Base-by-base conservation (phyloP, 2,113 vertebrate species). In the Merops nubicus region DNA sequence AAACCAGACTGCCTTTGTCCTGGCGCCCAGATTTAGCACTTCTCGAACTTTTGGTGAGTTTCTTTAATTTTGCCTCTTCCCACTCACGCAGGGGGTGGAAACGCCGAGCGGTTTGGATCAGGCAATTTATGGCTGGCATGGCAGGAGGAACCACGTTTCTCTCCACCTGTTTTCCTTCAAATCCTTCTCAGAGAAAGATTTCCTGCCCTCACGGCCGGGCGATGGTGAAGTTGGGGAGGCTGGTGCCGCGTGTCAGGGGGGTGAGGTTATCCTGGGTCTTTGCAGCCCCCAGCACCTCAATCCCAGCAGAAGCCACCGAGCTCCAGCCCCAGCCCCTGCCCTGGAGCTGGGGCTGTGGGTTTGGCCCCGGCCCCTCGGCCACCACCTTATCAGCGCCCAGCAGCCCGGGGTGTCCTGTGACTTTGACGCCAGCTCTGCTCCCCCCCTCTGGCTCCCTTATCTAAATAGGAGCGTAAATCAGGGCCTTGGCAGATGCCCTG, bases 391-490 rank as follows among this genome's bases (percentile, higher is more conserved):
- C 97, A 98, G 96, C 40, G 79, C 97, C 95, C 97, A 62, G 96
- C 98, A 98, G 98, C 98, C 98, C 76, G 79, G 98, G 96, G 91
- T 95, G 97, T 98, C 97, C 97, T 97, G 96, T 98, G 99, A 99
- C 98, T 98, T 98, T 98, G 98, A 98, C 98, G 98, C 98, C 98
- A 98, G 94, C 76, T 97, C 95, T 97, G 97, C 98, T 98, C 98
- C 98, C 98, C 98, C 98, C 74, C 97, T 97, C 97, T 69, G 93
- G 94, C 97, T 96, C 97, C 98, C 98, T 99, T 99, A 99, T 99
- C 99, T 99, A 99, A 99, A 99, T 99, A 99, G 98, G 98, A 98
- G 95, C 81, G 98, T 99, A 99, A 99, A 99, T 99, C 99, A 99
- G 92, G 98, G 94, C 92, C 88, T 95, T 98, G 99, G 98, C 99